phyloP scores from a whole-genome alignment of 1,140 invertebrate species.

The Drosophila tristis region DNA sequence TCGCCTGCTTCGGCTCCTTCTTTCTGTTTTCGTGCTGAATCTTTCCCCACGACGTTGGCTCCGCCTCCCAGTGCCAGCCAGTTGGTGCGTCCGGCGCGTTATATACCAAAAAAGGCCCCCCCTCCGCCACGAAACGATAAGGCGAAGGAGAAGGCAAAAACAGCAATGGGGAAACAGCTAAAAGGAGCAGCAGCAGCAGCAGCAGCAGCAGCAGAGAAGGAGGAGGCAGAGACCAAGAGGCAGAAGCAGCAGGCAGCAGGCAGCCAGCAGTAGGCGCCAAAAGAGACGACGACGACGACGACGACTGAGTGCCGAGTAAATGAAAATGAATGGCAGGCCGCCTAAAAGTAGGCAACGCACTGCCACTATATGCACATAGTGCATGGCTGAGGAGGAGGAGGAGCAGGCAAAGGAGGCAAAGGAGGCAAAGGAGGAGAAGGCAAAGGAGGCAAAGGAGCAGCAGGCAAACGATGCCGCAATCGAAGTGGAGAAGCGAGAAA shows the following conservation, averaged over 20 bases:
- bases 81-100: conserved; percentile 73
- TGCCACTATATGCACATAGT: conserved; percentile 1
- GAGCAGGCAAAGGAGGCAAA: not conserved
- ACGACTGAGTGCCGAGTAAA: conserved; percentile 62
- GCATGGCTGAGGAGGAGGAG: conserved; percentile 8
- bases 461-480: not conserved
- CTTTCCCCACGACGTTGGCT: conserved; percentile 50
- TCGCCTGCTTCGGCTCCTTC: not conserved
- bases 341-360: conserved; percentile 74
- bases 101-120: conserved; percentile 73
- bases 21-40: conserved; percentile 2
- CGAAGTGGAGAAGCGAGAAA: not conserved
- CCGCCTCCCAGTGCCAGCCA: conserved; percentile 65
- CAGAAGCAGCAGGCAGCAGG: not conserved
- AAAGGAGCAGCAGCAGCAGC: conserved; percentile 21
- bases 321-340: conserved; percentile 75
- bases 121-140: conserved; percentile 46
- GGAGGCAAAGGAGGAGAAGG: not conserved
- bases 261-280: conserved; percentile 19
- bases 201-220: conserved; percentile 15
- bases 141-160: conserved; percentile 39
- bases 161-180: too few relatives aligned
- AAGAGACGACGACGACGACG: conserved; percentile 28
- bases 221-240: conserved; percentile 6
- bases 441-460: not conserved